phyloP scores from a whole-genome alignment of 2,797 vertebrate genomes.

The Malacoraja senta region DNA sequence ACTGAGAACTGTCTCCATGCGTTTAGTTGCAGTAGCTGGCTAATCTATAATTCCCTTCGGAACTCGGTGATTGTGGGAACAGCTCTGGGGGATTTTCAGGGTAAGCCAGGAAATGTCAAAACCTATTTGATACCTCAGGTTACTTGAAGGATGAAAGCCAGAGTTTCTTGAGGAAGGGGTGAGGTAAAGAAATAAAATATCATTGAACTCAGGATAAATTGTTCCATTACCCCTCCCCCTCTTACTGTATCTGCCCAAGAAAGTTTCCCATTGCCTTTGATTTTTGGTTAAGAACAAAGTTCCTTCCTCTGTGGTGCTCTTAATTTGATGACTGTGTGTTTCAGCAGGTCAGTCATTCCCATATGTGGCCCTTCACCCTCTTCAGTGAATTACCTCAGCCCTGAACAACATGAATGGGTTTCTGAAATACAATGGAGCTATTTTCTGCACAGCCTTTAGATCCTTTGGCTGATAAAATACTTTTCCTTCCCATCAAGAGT shows the following conservation, averaged over 20 bases:
- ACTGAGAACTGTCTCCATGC: not conserved
- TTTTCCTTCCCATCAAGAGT: too few species aligned
- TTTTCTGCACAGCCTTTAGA: not conserved
- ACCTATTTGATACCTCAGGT: not conserved
- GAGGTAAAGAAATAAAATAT: not conserved
- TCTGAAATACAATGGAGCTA: not conserved
- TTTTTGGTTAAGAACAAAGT: not conserved
- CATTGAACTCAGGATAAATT: not conserved
- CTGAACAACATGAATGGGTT: not conserved
- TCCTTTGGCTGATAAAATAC: not conserved
- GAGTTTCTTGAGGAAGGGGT: not conserved
- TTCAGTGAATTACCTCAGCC: constrained; percentile 24
- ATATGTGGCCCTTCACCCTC: constrained; percentile 37
- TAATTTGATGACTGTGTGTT: not conserved
- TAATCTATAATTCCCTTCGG: not conserved
- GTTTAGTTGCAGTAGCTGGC: not conserved
- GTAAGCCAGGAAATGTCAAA: not conserved
- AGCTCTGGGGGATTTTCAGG: not conserved
- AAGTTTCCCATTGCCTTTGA: constrained; percentile 27
- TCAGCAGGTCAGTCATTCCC: constrained; percentile 23
- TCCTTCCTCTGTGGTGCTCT: constrained; percentile 19
- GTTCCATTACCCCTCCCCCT: not conserved
- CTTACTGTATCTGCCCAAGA: not conserved
- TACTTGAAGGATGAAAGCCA: not conserved
- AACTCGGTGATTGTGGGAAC: not conserved